Evolutionary conservation across 2,113 vertebrate genomes (phyloP), one percentile per base, ranked within the genome.

Genomic region (Saguinus midas): DNA sequence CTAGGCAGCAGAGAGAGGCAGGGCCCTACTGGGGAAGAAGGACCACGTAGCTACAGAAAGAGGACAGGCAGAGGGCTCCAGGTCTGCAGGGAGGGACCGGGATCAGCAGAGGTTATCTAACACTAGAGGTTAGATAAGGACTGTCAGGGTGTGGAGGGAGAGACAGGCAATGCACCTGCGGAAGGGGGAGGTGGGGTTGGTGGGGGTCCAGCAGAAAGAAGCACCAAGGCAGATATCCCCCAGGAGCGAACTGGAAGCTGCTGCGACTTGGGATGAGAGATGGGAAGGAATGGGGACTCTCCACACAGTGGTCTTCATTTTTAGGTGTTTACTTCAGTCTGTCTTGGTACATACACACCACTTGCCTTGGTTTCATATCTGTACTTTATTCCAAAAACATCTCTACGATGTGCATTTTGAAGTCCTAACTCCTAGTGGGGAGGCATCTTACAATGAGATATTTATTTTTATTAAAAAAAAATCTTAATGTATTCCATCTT

Each of bases 381-480:
- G 68, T 58, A 13, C 13, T 95, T 18, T 25, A 0, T 90, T 84
- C 55, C n/a, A 18, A 13, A 84, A 68, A n/a, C 14, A 10, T 64
- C 43, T 61, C 86, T 35, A 18, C 25, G 1, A 3, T 55, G 27
- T 76, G 10, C 27, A 27, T 68, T 89, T 82, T 61, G 37, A 57
- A 57, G 43, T 27, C n/a, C n/a, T 45, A 18, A 37, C 57, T 88
- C 86, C 32, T 0, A 32, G 94, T n/a, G 91, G 25, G n/a, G 25
- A n/a, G 55, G 25, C 64, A 76, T 90, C 32, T 84, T 75, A 55
- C 25, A 72, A 29, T 16, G 52, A 55, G 89, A 84, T 87, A 29
- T 23, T 80, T 75, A 37, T 85, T 52, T 90, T 73, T 66, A 52
- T 91, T 76, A 68, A 1, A 73, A 76, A 40, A 92, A 92, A 68